A percentile compares a stretch with the other conserved stretches of the same genome.
These are phyloP conservation scores for Oryzias celebensis DNA, from an alignment of 2,113 vertebrate genomes.

Conservation along the genomic window DNA sequence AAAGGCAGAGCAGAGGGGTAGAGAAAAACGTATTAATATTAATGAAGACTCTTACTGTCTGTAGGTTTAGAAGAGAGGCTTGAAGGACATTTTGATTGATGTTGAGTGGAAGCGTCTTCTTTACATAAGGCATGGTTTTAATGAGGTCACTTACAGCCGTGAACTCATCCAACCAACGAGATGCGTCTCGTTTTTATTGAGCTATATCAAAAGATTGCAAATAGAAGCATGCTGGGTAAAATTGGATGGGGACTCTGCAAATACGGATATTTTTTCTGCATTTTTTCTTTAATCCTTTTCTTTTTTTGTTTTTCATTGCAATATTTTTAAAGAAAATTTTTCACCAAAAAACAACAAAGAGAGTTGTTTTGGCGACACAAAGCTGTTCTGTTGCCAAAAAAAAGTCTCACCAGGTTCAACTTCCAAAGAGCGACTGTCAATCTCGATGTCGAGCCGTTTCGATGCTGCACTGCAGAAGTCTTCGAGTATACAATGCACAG, in stretches of 20 bases:
- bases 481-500: constrained; percentile 84
- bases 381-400: not conserved
- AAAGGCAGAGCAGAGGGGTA: constrained; percentile 8
- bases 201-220: not conserved
- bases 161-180: constrained; percentile 9
- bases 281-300: too few relatives aligned
- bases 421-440: constrained; percentile 87
- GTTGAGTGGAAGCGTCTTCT: constrained; percentile 25
- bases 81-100: constrained; percentile 52
- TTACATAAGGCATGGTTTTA: constrained; percentile 21
- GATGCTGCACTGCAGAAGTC: constrained; percentile 85
- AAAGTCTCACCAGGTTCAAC: constrained; percentile 85
- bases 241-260: not conserved
- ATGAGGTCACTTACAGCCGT: constrained; percentile 22
- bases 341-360: too few relatives aligned
- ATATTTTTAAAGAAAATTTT: too few relatives aligned
- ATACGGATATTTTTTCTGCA: too few relatives aligned
- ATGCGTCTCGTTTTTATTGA: not conserved
- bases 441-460: constrained; percentile 83
- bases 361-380: constrained; percentile 12
- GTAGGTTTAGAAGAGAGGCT: constrained; percentile 16
- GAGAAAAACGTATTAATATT: constrained; percentile 36
- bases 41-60: constrained; percentile 20
- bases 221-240: not conserved
- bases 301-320: too few relatives aligned